A percentile compares a stretch with the other conserved stretches of the same genome.
Conservation (phyloP, 2,113 vertebrate genomes). For the Cebus imitator region DNA sequence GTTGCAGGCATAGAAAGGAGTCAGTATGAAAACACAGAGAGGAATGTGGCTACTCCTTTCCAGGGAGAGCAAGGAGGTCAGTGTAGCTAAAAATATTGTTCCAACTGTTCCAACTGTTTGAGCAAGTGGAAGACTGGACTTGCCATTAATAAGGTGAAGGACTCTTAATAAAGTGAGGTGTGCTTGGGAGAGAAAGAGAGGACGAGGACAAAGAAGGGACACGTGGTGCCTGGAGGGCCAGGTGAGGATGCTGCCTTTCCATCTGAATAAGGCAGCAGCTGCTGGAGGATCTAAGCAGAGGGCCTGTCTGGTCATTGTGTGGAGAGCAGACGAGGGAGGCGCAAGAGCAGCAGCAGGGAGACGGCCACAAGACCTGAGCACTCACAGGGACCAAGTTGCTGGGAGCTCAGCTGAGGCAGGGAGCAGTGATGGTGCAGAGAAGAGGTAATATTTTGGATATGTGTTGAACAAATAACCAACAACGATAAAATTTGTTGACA, state of each 20-base stretch:
- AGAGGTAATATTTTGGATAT: neutral
- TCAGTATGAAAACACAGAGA: neutral
- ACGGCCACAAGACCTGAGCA: accelerated
- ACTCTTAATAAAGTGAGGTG: neutral
- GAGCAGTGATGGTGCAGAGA: neutral
- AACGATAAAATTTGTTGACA: neutral
- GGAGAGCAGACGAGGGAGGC: neutral
- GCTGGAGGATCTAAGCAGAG: neutral
- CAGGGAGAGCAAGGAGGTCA: neutral
- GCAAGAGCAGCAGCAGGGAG: neutral
- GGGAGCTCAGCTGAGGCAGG: neutral
- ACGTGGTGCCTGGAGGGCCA: accelerated
- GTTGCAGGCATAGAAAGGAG: neutral
- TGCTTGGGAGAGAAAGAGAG: neutral
- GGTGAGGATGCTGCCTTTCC: no score
- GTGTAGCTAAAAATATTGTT: neutral
- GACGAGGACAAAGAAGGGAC: no score
- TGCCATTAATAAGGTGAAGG: neutral
- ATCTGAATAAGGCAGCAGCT: neutral
- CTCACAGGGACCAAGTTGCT: neutral
- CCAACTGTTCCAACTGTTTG: neutral
- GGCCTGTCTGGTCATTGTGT: no score
- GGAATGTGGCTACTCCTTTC: accelerated
- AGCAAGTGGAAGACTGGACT: neutral
- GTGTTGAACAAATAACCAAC: neutral